Conservation (phyloP, 1,140 invertebrate species). For the Coenobita brevimanus region DNA sequence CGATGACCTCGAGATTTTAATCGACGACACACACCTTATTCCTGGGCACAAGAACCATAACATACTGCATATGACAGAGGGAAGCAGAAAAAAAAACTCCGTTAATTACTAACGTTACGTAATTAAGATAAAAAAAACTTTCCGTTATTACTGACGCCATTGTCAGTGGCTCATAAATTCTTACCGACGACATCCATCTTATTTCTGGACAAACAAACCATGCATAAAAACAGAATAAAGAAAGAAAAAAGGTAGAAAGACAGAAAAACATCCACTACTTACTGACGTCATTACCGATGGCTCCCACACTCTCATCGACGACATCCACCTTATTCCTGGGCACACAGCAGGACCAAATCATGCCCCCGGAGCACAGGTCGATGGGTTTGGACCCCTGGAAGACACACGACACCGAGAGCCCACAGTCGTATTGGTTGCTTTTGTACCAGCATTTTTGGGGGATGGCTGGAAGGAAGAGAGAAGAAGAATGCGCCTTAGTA, state of each 20-base stretch:
- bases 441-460: conserved; percentile 92
- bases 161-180: no score
- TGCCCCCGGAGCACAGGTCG: conserved; percentile 93
- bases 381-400: conserved; percentile 88
- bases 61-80: no score
- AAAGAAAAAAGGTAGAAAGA: no score
- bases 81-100: conserved; percentile 73
- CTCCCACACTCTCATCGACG: conserved; percentile 73
- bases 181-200: no score
- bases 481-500: not conserved
- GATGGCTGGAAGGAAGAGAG: conserved; percentile 82
- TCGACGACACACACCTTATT: no score
- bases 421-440: conserved; percentile 90
- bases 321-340: conserved; percentile 80
- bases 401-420: conserved; percentile 91
- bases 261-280: conserved; percentile 83
- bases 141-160: conserved; percentile 86
- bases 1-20: no score
- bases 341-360: conserved; percentile 95
- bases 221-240: no score
- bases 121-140: no score
- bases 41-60: no score
- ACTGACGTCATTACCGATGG: conserved; percentile 86
- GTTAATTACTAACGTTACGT: no score
- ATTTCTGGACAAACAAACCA: no score